Evolutionary conservation across 2,888 invertebrate genomes (phyloP), one percentile per base, ranked within the genome.

Genomic region (Rhimphoctona megacephalus): DNA sequence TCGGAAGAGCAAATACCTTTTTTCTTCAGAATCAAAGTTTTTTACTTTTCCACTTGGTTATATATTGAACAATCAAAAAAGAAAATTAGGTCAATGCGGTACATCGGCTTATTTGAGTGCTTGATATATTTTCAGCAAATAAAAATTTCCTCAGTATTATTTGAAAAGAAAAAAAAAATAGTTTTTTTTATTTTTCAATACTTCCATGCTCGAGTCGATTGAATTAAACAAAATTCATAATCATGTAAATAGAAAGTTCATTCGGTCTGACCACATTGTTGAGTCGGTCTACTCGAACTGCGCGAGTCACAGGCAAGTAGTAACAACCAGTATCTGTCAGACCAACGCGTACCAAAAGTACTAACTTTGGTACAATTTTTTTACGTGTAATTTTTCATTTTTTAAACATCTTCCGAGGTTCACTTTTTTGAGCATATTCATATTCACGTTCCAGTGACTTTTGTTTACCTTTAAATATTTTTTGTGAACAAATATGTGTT

Each of bases 241-340:
- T 30, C 3, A 17, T 11, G 19, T 17, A 11, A 64, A 36, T 5
- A 17, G 67, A 39, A 14, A 36, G 17, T 52, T 33, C 8, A n/a
- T 22, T 46, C 46, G 33, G 82, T 74, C 82, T 70, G 82, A 82
- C 76, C 61, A 36, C 36, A 82, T 36, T 43, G 81, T n/a, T 52
- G 74, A 61, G 61, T 46, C 30, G 76, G 43, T 69, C 69, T 36
- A 77, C 82, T 82, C 8, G 46, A 52, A 11, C 33, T 25, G 43
- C 17, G 14, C 22, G 39, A 43, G 52, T n/a, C 46, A 14, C 43
- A 5, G 17, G 25, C 57, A 54, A 74, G 74, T 74, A 25, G 74
- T 74, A 74, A 57, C 2, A 9, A 25, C 74, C 36, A 19, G 25
- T 39, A 39, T 52, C 1, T 39, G 57, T 57, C 74, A 57, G 57